These are phyloP conservation scores for Empis stercorea DNA, from an alignment of 2,888 invertebrate genomes.

Conservation along the genomic window DNA sequence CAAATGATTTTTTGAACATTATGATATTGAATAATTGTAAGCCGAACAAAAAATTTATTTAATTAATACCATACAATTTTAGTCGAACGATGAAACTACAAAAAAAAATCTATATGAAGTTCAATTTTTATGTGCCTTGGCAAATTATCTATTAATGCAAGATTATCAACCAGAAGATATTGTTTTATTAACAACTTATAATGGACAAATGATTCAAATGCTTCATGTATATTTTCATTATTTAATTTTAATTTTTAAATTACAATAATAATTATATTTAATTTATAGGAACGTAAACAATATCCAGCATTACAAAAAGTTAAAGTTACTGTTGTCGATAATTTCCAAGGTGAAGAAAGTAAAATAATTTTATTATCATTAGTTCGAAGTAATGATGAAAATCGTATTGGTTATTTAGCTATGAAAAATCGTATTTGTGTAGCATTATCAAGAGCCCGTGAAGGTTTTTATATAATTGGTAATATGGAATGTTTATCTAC, in stretches of 20 bases:
- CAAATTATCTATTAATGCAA: constrained; percentile 47
- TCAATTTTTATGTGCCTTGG: constrained; percentile 45
- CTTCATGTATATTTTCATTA: constrained; percentile 8
- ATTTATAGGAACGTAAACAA: constrained; percentile 20
- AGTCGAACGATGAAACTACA: constrained; percentile 43
- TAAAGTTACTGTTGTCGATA: constrained; percentile 56
- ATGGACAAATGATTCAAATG: constrained; percentile 47
- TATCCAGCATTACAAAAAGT: constrained; percentile 33
- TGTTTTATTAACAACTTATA: constrained; percentile 60
- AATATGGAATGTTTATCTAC: constrained; percentile 49
- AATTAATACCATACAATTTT: too few species aligned
- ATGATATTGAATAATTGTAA: too few species aligned
- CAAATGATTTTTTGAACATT: too few species aligned
- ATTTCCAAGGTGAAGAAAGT: constrained; percentile 71
- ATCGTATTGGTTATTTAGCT: constrained; percentile 55
- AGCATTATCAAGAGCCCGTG: constrained; percentile 58
- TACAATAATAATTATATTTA: not conserved
- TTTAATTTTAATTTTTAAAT: not conserved
- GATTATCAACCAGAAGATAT: constrained; percentile 48
- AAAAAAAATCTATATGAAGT: constrained; percentile 49
- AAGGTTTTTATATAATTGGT: constrained; percentile 59
- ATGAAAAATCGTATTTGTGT: constrained; percentile 64
- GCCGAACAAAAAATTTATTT: too few species aligned
- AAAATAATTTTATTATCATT: constrained; percentile 66
- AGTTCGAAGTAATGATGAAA: constrained; percentile 57